phyloP scores from a whole-genome alignment of 2,888 invertebrate species.

The Ochropleura plecta region DNA sequence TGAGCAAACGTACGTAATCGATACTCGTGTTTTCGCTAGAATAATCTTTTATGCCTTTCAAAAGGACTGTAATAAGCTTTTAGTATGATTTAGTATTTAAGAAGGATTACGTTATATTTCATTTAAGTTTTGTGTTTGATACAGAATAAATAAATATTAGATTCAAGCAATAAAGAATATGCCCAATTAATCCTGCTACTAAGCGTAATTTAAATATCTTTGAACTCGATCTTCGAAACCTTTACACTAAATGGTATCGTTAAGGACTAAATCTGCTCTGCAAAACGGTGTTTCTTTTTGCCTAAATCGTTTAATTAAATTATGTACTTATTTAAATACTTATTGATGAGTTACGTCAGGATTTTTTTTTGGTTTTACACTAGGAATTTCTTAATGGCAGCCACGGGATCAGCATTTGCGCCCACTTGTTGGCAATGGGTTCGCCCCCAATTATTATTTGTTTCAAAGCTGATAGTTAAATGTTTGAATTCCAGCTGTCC shows the following conservation, averaged over 20 bases:
- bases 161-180: not conserved
- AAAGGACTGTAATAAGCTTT: not conserved
- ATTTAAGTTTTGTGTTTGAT: not conserved
- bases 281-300: not conserved
- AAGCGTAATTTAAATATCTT: slow-evolving; percentile 3
- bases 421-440: not conserved
- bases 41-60: not conserved
- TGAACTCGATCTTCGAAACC: not conserved
- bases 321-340: not conserved
- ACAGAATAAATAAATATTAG: not conserved
- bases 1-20: not conserved
- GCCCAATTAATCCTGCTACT: not conserved
- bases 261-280: not conserved
- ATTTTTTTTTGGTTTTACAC: not conserved
- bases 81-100: not conserved
- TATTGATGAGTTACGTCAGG: not conserved
- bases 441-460: not conserved
- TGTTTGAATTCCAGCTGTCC: slow-evolving; percentile 89
- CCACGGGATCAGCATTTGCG: not conserved
- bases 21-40: not conserved
- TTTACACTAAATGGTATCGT: not conserved
- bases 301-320: not conserved
- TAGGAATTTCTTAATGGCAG: not conserved
- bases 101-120: not conserved
- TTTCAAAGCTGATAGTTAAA: not conserved